A percentile compares a stretch with the other conserved stretches of the same genome.
Conservation (phyloP, 2,888 invertebrate genomes). For the Cheilosia pagana region DNA sequence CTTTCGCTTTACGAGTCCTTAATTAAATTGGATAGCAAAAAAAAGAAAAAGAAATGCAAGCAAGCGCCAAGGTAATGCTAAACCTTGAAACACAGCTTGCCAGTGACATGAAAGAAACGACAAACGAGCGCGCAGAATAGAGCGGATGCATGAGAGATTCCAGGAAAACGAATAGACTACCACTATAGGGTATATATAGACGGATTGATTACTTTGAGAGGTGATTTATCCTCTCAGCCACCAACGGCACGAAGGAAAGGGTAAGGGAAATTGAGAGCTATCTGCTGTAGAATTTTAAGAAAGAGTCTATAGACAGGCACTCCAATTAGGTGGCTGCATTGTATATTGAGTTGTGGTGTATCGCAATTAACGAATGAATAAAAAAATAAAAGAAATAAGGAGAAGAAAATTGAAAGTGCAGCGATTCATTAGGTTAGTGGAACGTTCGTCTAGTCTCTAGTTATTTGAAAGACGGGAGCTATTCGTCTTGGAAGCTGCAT, state of each 20-base stretch:
- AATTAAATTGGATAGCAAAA: slow-evolving; percentile 6
- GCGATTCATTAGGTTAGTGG: too few species aligned
- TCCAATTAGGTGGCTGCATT: too few species aligned
- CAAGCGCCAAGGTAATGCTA: slow-evolving; percentile 1
- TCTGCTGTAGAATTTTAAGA: neutral
- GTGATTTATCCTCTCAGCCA: slow-evolving; percentile 14
- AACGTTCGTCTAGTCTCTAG: too few species aligned
- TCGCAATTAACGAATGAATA: too few species aligned
- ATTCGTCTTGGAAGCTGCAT: too few species aligned
- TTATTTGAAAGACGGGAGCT: too few species aligned
- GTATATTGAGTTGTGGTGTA: too few species aligned
- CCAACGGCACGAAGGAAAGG: neutral
- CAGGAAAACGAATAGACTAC: neutral
- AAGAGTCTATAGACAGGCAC: neutral
- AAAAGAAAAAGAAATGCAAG: neutral
- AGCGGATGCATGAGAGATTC: neutral
- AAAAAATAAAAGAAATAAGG: too few species aligned
- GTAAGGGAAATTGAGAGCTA: neutral
- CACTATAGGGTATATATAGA: neutral
- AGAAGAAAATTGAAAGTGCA: too few species aligned
- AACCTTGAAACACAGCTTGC: neutral
- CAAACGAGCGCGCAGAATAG: neutral
- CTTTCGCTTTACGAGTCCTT: slow-evolving; percentile 4
- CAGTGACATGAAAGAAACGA: neutral
- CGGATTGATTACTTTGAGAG: slow-evolving; percentile 4